Percentiles rank a stretch among this genome's conserved stretches.
These are phyloP conservation scores for Mechanitis mazaeus DNA, from an alignment of 2,888 invertebrate genomes.

Conservation along the genomic window DNA sequence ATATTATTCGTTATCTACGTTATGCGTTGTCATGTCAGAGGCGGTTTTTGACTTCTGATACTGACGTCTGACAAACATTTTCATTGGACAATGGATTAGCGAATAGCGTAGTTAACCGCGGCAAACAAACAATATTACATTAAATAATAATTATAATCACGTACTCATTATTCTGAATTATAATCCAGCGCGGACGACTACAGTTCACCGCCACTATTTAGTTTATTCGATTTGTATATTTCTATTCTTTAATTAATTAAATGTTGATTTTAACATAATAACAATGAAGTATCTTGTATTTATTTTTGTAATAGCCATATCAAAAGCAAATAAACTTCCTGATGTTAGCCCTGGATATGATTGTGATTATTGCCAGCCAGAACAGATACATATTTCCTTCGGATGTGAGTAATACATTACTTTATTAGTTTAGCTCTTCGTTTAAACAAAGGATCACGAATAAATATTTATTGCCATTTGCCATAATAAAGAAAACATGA, in stretches of 20 bases:
- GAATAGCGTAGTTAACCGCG: neutral
- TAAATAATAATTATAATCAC: neutral
- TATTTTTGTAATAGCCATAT: constrained; percentile 16
- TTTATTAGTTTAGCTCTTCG: neutral
- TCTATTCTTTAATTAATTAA: neutral
- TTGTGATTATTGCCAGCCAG: constrained; percentile 76
- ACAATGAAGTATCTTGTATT: constrained; percentile 22
- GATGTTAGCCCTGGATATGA: constrained; percentile 35
- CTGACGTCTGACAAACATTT: neutral
- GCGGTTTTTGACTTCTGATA: neutral
- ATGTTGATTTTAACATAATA: neutral
- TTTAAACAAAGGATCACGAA: neutral
- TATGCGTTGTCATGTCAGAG: neutral
- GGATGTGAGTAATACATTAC: constrained; percentile 63
- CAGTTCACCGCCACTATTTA: neutral
- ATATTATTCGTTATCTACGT: constrained; percentile 11
- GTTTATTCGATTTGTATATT: constrained; percentile 1
- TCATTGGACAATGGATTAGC: neutral
- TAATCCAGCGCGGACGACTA: neutral
- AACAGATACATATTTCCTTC: constrained; percentile 81
- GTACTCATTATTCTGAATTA: neutral
- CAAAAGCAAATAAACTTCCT: constrained; percentile 6
- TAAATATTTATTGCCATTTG: too few species aligned
- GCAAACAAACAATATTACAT: constrained; percentile 2
- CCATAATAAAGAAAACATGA: too few species aligned